phyloP scores from a whole-genome alignment of 2,888 invertebrate species.

The Eupithecia exiguata region DNA sequence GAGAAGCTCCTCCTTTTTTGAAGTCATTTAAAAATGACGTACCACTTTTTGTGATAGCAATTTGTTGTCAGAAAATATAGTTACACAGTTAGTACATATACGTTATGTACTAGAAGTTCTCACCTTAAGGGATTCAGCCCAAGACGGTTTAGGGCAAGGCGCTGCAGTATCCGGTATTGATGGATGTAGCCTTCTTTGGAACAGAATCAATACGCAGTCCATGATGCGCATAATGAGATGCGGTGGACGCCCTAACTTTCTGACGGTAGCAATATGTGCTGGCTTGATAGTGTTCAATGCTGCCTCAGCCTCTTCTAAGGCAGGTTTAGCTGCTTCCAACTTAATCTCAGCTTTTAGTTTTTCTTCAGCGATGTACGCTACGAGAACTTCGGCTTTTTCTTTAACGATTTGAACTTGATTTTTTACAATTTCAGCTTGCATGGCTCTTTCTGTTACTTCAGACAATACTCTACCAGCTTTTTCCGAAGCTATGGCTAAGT shows the following conservation, averaged over 20 bases:
- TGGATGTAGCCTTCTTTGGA: slow-evolving; percentile 94
- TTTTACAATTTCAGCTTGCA: slow-evolving; percentile 97
- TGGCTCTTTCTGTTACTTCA: slow-evolving; percentile 96
- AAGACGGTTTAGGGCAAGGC: slow-evolving; percentile 96
- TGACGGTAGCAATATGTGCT: slow-evolving; percentile 96
- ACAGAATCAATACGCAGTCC: slow-evolving; percentile 97
- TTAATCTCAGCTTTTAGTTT: slow-evolving; percentile 96
- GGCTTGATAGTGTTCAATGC: slow-evolving; percentile 98
- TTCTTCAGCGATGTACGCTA: slow-evolving; percentile 93
- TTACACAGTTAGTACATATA: no score
- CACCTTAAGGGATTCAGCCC: slow-evolving; percentile 98
- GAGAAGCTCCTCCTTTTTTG: no score
- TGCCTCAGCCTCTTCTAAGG: slow-evolving; percentile 96
- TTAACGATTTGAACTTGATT: slow-evolving; percentile 98
- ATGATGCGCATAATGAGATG: slow-evolving; percentile 99
- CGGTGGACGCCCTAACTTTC: slow-evolving; percentile 97
- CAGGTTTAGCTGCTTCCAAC: slow-evolving; percentile 97
- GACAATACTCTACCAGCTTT: slow-evolving; percentile 94
- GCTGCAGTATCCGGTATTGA: slow-evolving; percentile 91
- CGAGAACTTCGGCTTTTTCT: slow-evolving; percentile 96
- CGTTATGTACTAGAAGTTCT: no score
- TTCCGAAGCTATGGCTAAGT: slow-evolving; percentile 95
- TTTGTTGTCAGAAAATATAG: no score
- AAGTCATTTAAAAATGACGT: no score
- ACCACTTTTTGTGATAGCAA: no score